Evolutionary conservation across 2,888 invertebrate genomes (phyloP).

Genomic region (Malacosoma neustria): DNA sequence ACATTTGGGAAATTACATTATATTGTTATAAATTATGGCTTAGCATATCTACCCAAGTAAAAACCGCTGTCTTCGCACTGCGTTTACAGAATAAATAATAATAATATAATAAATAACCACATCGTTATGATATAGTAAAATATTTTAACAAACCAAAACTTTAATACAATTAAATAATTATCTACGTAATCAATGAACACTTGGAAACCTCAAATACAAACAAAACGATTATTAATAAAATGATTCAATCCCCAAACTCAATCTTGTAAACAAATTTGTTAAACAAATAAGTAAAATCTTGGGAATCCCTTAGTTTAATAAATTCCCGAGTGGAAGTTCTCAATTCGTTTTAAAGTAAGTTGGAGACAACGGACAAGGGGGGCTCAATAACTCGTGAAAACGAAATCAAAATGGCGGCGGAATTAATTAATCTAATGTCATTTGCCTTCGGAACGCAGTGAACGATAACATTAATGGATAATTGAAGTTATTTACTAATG

Average conservation of each 20-base stretch:
- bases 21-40: no score
- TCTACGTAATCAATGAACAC: no score
- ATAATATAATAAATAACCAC: no score
- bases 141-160: no score
- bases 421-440: background rate
- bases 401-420: background rate
- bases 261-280: background rate
- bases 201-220: slow-evolving; percentile 1
- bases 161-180: no score
- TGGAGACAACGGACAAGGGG: background rate
- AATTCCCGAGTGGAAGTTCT: background rate
- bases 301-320: background rate
- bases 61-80: no score
- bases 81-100: no score
- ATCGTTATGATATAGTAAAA: no score
- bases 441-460: background rate
- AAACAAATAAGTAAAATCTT: background rate
- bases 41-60: no score
- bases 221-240: slow-evolving; percentile 1
- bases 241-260: background rate
- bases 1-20: no score
- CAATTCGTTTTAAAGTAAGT: background rate
- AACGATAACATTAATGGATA: no score
- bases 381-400: background rate
- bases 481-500: no score